Base-by-base conservation (phyloP, 1,140 invertebrate genomes). In the Gryllus bimaculatus region DNA sequence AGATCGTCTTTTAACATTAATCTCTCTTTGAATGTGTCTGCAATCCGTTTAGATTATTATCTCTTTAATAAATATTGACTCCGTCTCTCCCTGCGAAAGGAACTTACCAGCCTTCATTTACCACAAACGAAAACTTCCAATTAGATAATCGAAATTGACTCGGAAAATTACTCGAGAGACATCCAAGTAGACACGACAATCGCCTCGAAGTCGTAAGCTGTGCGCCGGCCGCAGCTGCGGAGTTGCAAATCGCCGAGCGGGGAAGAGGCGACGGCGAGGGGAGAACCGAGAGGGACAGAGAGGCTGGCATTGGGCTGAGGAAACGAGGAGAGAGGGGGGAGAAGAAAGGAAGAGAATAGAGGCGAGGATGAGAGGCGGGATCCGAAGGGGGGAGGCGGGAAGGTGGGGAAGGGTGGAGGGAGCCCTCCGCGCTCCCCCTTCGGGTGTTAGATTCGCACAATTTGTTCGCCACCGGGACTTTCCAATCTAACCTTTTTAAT, bases 141-240 rank as follows among this genome's bases (percentile, higher is more conserved):
- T 66, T 66, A 66, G 54, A 66, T 66, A 66, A 66, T 66, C 54
- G 54, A 66, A 66, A 66, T 66, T 66, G 54, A 66, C 54, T 66
- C 18, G 54, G 54, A 66, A 66, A 66, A 66, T 18, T 66, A 10
- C 54, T 18, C 54, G 10, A 10, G 54, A 18, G 54, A 66, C 54
- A 66, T 66, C 18, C 54, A 66, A 66, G 18, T 66, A 66, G 54
- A 13, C 54, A 66, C 18, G 54, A 66, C 10, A 66, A 66, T 66
- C 54, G 54, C 7, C 54, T 7, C 54, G 54, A 2, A 66, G 18
- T 10, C 54, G 54, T 18, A 66, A 18, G 18, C 54, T 13, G 10
- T 7, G 10, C 10, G 54, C 54, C 10, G 18, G 54, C 10, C 10
- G 2, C 54, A 10, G 10, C 54, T 66, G 10, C 18, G 10, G 54